Evolutionary conservation across 2,888 invertebrate species (phyloP).

Genomic region (Tenthredo livida): DNA sequence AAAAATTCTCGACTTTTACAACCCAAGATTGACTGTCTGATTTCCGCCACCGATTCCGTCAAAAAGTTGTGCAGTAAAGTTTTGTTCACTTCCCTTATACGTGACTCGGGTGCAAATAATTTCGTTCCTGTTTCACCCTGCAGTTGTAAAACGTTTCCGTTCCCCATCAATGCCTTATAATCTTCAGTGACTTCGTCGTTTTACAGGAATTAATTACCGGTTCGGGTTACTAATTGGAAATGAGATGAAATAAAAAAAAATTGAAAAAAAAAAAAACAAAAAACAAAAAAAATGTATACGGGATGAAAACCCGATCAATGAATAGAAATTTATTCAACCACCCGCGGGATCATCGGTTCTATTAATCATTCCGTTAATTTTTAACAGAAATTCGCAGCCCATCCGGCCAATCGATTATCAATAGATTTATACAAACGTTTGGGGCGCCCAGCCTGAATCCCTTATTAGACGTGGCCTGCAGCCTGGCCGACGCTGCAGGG

Average conservation of each 20-base stretch:
- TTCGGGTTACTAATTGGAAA: neutral
- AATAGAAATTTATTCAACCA: neutral
- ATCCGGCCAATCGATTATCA: neutral
- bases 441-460: neutral
- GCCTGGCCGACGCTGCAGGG: neutral
- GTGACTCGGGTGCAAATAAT: neutral
- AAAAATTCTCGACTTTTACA: neutral
- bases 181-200: neutral
- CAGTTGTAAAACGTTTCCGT: conserved; percentile 9
- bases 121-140: neutral
- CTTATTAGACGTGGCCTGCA: neutral
- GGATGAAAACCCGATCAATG: neutral
- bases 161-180: neutral
- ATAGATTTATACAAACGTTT: neutral
- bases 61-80: conserved; percentile 33
- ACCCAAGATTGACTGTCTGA: conserved; percentile 2
- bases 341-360: neutral
- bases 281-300: neutral
- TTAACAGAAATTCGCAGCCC: neutral
- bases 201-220: neutral
- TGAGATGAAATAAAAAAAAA: neutral
- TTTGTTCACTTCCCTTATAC: neutral
- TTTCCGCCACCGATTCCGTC: conserved; percentile 16
- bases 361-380: neutral
- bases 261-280: too few species aligned